Evolutionary conservation across 2,888 invertebrate species (phyloP), one percentile per base, ranked within the genome.

Genomic region (Drosophila siamana): DNA sequence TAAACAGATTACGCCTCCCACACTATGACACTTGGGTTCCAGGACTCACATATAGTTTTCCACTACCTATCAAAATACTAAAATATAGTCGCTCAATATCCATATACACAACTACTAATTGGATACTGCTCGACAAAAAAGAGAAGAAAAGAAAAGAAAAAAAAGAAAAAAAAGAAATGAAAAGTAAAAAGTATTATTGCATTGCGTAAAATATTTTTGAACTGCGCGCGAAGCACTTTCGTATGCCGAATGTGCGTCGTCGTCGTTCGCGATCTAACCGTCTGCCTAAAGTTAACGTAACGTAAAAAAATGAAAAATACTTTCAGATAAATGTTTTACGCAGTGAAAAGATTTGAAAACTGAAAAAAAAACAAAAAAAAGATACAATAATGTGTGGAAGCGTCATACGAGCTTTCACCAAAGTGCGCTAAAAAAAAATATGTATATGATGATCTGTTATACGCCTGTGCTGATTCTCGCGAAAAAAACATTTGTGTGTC

Each of bases 241-340:
- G 28, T 33, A 3, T 33, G 24, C 30, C 16, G 13, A 1, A 48
- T 11, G 24, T 16, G 48, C 52, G 54, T 50, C 36, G 47, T 15
- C 46, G 43, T 72, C 30, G 60, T 40, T 66, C 56, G 46, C 13
- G 4, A 28, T 8, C 28, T 28, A 28, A 1, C 30, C 30, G 11
- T 30, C 7, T 26, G 6, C 30, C 30, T 30, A 24, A n/a, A 44
- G 33, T 43, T 30, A 57, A 54, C 55, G 33, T 43, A 56, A n/a
- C 5, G 8, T 24, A 38, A 15, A 33, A 72, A 64, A 38, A 15
- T 28, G 71, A 61, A 50, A 67, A 55, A 66, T 43, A 61, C 43
- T 50, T 41, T 16, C 74, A 46, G 56, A 19, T 56, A 46, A 77
- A 59, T 78, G 86, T 82, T 74, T 33, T 83, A 77, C 81, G 86